Conservation (phyloP, 2,888 invertebrate species). For the Seira ritae region DNA sequence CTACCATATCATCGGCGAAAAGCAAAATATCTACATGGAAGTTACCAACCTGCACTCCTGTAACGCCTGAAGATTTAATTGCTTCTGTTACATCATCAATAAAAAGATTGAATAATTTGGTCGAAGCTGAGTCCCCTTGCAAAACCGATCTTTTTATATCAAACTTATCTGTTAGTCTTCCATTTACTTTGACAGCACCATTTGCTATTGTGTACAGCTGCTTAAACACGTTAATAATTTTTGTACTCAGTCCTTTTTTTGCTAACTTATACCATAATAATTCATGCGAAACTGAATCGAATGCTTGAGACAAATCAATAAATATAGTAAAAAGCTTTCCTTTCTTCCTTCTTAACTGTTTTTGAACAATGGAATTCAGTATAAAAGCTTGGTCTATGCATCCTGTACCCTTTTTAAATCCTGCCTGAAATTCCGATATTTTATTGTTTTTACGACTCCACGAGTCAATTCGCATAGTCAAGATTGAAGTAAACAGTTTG, state of each 20-base stretch:
- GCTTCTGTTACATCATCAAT: too few relatives aligned
- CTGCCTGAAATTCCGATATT: constrained; percentile 22
- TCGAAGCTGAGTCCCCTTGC: too few relatives aligned
- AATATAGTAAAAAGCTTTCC: not conserved
- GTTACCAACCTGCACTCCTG: too few relatives aligned
- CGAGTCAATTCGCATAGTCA: not conserved
- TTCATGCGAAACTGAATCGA: not conserved
- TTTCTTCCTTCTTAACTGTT: not conserved
- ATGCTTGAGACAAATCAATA: constrained; percentile 7
- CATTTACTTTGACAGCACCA: not conserved
- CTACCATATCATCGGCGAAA: too few relatives aligned
- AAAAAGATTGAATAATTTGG: too few relatives aligned
- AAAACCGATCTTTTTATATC: too few relatives aligned
- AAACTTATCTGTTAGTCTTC: not conserved
- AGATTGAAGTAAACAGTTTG: constrained; percentile 6
- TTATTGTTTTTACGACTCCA: constrained; percentile 17
- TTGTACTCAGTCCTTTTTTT: constrained; percentile 9
- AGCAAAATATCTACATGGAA: too few relatives aligned
- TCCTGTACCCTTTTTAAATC: not conserved
- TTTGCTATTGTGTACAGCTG: not conserved
- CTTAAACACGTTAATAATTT: not conserved
- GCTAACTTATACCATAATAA: not conserved
- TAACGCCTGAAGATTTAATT: too few relatives aligned
- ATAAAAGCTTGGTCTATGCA: constrained; percentile 18
- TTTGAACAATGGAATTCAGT: constrained; percentile 5